Conservation (phyloP, 1,140 invertebrate genomes). For the Helicoverpa zea region DNA sequence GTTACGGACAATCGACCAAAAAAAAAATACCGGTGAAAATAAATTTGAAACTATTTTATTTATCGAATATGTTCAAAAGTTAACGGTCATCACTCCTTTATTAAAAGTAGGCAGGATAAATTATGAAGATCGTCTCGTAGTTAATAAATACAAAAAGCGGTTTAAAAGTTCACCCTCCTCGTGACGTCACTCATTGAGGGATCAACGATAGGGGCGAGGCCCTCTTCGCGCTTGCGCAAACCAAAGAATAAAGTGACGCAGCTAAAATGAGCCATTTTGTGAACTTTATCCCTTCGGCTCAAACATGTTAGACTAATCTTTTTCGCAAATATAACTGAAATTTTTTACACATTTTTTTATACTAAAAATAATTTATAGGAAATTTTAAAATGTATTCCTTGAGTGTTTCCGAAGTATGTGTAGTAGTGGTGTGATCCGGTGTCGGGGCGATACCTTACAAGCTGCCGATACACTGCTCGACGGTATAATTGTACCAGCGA, state of each 20-base stretch:
- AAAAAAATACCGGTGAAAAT: no score
- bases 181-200: constrained; percentile 60
- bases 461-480: constrained; percentile 3
- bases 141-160: neutral
- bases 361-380: neutral
- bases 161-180: neutral
- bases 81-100: neutral
- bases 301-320: constrained; percentile 24
- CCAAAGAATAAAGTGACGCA: constrained; percentile 15
- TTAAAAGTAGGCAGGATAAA: neutral
- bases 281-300: constrained; percentile 37
- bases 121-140: neutral
- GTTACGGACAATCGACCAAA: no score
- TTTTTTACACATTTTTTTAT: neutral
- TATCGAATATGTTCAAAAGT: no score
- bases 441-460: neutral
- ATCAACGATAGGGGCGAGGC: constrained; percentile 56
- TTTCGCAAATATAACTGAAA: neutral
- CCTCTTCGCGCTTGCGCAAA: constrained; percentile 49
- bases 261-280: constrained; percentile 44
- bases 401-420: neutral
- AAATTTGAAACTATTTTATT: no score
- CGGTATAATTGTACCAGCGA: neutral
- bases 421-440: neutral
- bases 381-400: neutral